Percentiles rank a stretch among this genome's conserved stretches.
phyloP scores from a whole-genome alignment of 92 coral and sea anemone species.

The Virgularia gustaviana region DNA sequence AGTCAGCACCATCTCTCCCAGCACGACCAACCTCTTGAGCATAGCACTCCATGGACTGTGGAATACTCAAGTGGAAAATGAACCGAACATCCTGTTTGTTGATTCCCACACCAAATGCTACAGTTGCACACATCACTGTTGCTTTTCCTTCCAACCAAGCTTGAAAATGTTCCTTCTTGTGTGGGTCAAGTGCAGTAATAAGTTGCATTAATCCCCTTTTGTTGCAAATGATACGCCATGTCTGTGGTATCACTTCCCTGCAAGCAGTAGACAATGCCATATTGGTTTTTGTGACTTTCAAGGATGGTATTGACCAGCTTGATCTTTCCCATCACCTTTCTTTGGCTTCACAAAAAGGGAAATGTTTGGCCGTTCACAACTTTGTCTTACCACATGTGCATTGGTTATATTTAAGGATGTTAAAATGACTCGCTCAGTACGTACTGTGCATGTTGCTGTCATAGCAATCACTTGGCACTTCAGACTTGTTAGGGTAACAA shows the following conservation, averaged over 20 bases:
- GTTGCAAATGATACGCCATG: conserved; percentile 44
- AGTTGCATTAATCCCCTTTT: conserved; percentile 52
- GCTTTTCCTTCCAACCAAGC: conserved; percentile 52
- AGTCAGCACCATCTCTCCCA: conserved; percentile 60
- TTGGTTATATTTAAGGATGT: conserved; percentile 19
- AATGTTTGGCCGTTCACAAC: conserved; percentile 40
- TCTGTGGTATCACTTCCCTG: conserved; percentile 41
- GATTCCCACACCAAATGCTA: conserved; percentile 65
- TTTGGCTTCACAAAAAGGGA: conserved; percentile 35
- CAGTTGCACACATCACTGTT: conserved; percentile 57
- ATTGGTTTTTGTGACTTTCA: conserved; percentile 20
- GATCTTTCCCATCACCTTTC: conserved; percentile 50
- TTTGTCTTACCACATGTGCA: conserved; percentile 31
- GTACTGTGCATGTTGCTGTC: conserved; percentile 51
- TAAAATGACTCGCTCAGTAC: conserved; percentile 44
- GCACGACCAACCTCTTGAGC: conserved; percentile 60
- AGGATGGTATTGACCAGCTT: conserved; percentile 8
- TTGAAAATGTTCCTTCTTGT: conserved; percentile 29
- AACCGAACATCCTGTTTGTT: conserved; percentile 57
- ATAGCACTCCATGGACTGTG: conserved; percentile 51
- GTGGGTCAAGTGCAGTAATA: conserved; percentile 57
- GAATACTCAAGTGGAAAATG: conserved; percentile 56
- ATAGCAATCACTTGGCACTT: conserved; percentile 34
- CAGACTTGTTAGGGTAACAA: conserved; percentile 3
- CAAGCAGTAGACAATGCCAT: conserved; percentile 64